These are phyloP conservation scores for Xylocampa areola DNA, from an alignment of 2,888 invertebrate species.

Conservation along the genomic window DNA sequence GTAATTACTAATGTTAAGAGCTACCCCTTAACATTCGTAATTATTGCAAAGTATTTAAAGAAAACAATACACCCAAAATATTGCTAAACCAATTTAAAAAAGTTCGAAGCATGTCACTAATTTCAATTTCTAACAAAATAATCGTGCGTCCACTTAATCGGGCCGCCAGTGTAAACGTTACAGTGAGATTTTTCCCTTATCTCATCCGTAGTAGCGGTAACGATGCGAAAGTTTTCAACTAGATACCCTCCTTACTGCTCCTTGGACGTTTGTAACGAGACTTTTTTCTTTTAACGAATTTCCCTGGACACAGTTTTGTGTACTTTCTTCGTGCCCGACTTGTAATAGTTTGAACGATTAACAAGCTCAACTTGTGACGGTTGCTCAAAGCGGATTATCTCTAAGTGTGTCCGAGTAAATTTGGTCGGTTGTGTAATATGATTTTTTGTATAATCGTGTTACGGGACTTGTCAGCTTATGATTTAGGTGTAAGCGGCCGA, in stretches of 20 bases:
- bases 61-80: not conserved
- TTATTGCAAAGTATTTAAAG: too few species aligned
- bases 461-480: slow-evolving; percentile 23
- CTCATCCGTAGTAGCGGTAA: slow-evolving; percentile 73
- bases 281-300: slow-evolving; percentile 77
- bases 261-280: slow-evolving; percentile 72
- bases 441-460: slow-evolving; percentile 54
- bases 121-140: slow-evolving; percentile 2
- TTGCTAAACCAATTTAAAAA: not conserved
- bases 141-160: slow-evolving; percentile 21
- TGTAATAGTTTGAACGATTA: slow-evolving; percentile 60
- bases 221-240: slow-evolving; percentile 80
- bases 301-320: slow-evolving; percentile 66
- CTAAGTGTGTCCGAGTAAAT: slow-evolving; percentile 53
- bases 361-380: slow-evolving; percentile 55
- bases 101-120: slow-evolving; percentile 1
- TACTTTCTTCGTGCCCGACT: slow-evolving; percentile 54
- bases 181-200: slow-evolving; percentile 78
- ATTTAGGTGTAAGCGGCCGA: slow-evolving; percentile 3
- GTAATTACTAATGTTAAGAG: too few species aligned
- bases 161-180: slow-evolving; percentile 65
- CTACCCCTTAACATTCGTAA: too few species aligned
- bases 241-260: slow-evolving; percentile 72
- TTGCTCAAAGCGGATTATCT: slow-evolving; percentile 54
- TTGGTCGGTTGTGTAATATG: slow-evolving; percentile 55